Evolutionary conservation across 2,888 invertebrate genomes (phyloP), one percentile per base, ranked within the genome.

Genomic region (Tinea pellionella): DNA sequence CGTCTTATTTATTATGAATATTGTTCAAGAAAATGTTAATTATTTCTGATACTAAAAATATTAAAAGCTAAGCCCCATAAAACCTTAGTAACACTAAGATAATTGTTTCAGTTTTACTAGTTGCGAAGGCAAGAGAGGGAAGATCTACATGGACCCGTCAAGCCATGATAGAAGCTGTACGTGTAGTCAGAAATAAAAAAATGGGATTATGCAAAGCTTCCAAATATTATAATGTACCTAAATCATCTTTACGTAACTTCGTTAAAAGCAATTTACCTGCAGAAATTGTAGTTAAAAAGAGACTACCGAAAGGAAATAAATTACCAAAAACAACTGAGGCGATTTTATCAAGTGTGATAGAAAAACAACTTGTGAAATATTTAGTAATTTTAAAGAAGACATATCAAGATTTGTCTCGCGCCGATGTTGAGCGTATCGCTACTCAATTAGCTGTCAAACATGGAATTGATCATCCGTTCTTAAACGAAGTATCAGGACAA

Each of bases 121-220:
- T 57, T 29, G 16, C 9, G 15, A 57, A 24, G 11, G 13, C 24
- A n/a, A 16, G 56, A 13, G 24, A 19, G 29, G 30, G 30, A 30
- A 19, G 56, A 29, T 30, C 7, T 7, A 11, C 15, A 12, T 65
- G 63, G 61, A 59, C 56, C 56, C 15, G 60, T 43, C 57, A 30
- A 51, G 60, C 62, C 42, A 62, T 61, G 61, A 62, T 24, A 59
- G 59, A 61, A 61, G 64, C 64, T 58, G 58, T 64, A 41, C 59
- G 62, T 53, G 64, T 62, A 13, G 65, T 65, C 30, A 47, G 62
- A 47, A 55, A 43, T 11, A 62, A 61, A 24, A 62, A 62, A 59
- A 65, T 65, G 64, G 64, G 64, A 30, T 64, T 64, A 51, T 59
- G 62, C 61, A 64, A 63, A 60, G 64, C 64, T 56, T 62, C 59